Conservation (phyloP, 2,888 invertebrate genomes). For the Himalopsyche tibetana region DNA sequence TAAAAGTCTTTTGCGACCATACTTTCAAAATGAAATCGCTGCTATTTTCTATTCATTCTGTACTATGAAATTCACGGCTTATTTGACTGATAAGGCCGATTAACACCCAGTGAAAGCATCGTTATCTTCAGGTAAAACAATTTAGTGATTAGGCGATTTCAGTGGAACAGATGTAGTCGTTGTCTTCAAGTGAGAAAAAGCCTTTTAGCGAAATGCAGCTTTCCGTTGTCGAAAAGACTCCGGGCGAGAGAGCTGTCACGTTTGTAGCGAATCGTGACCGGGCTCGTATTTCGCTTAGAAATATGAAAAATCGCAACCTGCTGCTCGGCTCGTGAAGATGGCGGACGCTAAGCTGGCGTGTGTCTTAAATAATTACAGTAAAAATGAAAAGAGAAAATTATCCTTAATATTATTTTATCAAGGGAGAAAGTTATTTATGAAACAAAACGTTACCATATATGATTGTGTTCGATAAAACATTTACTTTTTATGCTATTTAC, state of each 20-base stretch:
- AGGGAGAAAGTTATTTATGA: constrained; percentile 9
- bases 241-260: constrained; percentile 53
- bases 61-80: too few species aligned
- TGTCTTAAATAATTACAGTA: constrained; percentile 44
- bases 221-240: constrained; percentile 27
- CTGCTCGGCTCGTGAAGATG: constrained; percentile 44
- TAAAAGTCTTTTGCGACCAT: too few species aligned
- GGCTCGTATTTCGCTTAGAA: constrained; percentile 51
- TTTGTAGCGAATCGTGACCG: constrained; percentile 56
- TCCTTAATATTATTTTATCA: constrained; percentile 1
- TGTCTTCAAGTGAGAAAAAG: constrained; percentile 45
- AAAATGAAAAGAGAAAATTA: constrained; percentile 49
- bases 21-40: too few species aligned
- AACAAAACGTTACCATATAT: not conserved
- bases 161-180: constrained; percentile 55
- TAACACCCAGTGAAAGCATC: constrained; percentile 21
- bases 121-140: constrained; percentile 24
- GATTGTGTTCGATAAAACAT: not conserved
- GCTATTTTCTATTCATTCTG: too few species aligned
- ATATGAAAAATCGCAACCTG: constrained; percentile 45
- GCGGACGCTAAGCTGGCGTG: constrained; percentile 12
- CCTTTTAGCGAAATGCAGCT: constrained; percentile 38
- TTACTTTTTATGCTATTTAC: too few species aligned
- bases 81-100: not conserved
- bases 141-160: constrained; percentile 29